Percentiles rank a stretch among this genome's conserved stretches.
These are phyloP conservation scores for Intellagama lesueurii DNA, from an alignment of 2,797 vertebrate species.

Conservation along the genomic window DNA sequence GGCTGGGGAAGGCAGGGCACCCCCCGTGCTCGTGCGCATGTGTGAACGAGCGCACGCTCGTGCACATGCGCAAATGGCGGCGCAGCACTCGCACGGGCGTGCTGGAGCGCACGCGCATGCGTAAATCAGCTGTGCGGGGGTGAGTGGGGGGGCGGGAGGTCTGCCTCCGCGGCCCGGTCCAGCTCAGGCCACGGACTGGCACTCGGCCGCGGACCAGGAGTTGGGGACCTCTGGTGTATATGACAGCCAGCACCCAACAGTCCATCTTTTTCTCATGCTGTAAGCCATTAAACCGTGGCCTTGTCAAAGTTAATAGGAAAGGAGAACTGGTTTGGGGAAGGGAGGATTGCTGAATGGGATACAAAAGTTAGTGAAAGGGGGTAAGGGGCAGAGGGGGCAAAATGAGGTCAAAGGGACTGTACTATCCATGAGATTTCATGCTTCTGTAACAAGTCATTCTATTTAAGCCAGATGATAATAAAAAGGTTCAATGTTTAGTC, in stretches of 20 bases:
- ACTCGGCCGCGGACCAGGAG: too few relatives aligned
- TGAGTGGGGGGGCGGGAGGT: too few relatives aligned
- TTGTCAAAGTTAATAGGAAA: background rate
- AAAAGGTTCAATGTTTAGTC: background rate
- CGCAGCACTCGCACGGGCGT: too few relatives aligned
- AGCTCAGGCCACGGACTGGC: too few relatives aligned
- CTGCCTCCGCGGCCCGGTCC: too few relatives aligned
- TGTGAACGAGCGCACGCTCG: too few relatives aligned
- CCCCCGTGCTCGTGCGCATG: too few relatives aligned
- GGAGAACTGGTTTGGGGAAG: background rate
- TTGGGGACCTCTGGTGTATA: too few relatives aligned
- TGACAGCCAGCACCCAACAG: background rate
- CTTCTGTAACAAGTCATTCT: background rate
- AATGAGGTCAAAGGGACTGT: background rate
- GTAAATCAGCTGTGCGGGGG: too few relatives aligned
- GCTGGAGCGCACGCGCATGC: too few relatives aligned
- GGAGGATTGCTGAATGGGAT: background rate
- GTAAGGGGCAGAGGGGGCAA: background rate
- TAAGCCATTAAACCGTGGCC: background rate
- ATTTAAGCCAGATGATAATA: background rate
- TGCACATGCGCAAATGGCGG: too few relatives aligned
- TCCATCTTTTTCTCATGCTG: background rate
- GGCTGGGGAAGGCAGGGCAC: too few relatives aligned
- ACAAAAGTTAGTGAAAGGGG: background rate
- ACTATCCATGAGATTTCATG: background rate